Conservation (phyloP, 2,113 vertebrate genomes). For the Lipophrys pholis region DNA sequence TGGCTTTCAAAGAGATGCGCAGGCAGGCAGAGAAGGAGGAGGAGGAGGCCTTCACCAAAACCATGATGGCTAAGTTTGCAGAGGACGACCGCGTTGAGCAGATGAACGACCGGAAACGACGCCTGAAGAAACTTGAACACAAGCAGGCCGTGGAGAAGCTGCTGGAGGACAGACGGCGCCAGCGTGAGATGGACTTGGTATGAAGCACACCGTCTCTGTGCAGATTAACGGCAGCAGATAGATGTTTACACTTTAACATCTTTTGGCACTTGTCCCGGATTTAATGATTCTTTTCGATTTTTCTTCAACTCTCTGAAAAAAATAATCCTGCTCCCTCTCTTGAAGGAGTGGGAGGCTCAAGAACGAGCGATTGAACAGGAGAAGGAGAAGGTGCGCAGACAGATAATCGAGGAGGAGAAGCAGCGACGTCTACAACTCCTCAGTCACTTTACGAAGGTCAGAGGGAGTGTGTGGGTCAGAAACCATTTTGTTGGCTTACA, state of each 20-base stretch:
- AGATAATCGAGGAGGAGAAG: constrained; percentile 94
- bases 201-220: background rate
- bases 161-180: constrained; percentile 85
- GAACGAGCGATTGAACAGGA: constrained; percentile 84
- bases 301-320: too few relatives aligned
- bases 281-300: too few relatives aligned
- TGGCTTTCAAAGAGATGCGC: constrained; percentile 85
- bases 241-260: background rate
- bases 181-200: constrained; percentile 88
- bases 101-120: constrained; percentile 90
- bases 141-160: constrained; percentile 87
- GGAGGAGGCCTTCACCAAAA: constrained; percentile 85
- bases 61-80: constrained; percentile 89
- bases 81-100: constrained; percentile 93
- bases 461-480: constrained; percentile 17
- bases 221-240: background rate
- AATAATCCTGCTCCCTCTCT: background rate
- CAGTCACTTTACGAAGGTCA: constrained; percentile 93
- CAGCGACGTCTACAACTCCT: constrained; percentile 90
- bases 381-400: constrained; percentile 78
- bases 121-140: constrained; percentile 93
- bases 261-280: too few relatives aligned
- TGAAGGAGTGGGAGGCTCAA: constrained; percentile 87
- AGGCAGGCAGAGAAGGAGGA: constrained; percentile 84
- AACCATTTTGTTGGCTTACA: background rate